Percentiles rank a stretch among this genome's conserved stretches.
Conservation (phyloP, 2,797 vertebrate genomes). For the Poeciliopsis paucimaculata region DNA sequence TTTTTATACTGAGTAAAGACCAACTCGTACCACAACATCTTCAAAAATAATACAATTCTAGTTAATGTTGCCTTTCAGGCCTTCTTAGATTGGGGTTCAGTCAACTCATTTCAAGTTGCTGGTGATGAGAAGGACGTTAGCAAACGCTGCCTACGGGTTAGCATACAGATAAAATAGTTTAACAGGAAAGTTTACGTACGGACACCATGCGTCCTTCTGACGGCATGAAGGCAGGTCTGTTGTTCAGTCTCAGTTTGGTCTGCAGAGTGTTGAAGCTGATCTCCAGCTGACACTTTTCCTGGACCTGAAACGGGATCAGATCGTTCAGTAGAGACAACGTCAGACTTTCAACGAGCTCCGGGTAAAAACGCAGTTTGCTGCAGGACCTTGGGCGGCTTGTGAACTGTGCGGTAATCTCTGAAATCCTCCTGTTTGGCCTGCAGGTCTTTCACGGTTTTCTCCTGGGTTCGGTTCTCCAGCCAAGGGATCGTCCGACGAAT, state of each 20-base stretch:
- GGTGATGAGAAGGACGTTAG: background rate
- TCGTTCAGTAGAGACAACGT: background rate
- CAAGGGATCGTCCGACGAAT: slow-evolving; percentile 93
- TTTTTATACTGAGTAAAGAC: too few species aligned
- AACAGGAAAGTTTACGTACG: slow-evolving; percentile 71
- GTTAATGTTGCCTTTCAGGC: background rate
- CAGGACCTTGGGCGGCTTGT: slow-evolving; percentile 89
- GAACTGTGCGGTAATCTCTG: slow-evolving; percentile 89
- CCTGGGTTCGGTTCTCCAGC: slow-evolving; percentile 90
- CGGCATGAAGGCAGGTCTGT: slow-evolving; percentile 96
- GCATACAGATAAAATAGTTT: background rate
- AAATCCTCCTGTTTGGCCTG: slow-evolving; percentile 96
- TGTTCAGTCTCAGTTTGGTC: slow-evolving; percentile 94
- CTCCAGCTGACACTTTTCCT: slow-evolving; percentile 96
- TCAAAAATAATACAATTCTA: background rate
- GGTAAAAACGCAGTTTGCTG: background rate
- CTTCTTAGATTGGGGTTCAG: too few species aligned
- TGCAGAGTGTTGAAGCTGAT: slow-evolving; percentile 98
- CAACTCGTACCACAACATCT: too few species aligned
- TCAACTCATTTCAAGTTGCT: background rate
- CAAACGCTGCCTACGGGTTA: background rate
- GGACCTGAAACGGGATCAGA: slow-evolving; percentile 71
- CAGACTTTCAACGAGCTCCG: background rate
- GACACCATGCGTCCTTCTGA: slow-evolving; percentile 94
- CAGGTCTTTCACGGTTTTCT: slow-evolving; percentile 93